phyloP scores from a whole-genome alignment of 1,140 invertebrate genomes.

The Tachypleus tridentatus region DNA sequence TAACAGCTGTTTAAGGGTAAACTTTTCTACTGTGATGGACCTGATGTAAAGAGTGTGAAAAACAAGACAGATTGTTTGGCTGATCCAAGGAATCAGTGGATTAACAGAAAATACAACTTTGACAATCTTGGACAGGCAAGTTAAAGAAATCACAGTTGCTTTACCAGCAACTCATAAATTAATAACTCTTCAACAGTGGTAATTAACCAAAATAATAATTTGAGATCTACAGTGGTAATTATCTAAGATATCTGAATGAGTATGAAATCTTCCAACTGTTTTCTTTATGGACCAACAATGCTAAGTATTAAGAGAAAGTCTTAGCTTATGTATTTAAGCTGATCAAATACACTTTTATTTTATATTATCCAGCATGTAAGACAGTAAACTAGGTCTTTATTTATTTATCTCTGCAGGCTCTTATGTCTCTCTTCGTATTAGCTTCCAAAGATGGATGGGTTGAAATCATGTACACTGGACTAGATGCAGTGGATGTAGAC shows the following conservation, averaged over 20 bases:
- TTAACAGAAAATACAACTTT: slow-evolving; percentile 98
- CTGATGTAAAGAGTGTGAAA: slow-evolving; percentile 55
- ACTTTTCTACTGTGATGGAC: slow-evolving; percentile 61
- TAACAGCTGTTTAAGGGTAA: slow-evolving; percentile 68
- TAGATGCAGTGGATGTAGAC: slow-evolving; percentile 97
- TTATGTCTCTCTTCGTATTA: slow-evolving; percentile 97
- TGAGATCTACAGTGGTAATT: too few relatives aligned
- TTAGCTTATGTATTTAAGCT: too few relatives aligned
- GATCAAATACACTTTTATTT: not conserved
- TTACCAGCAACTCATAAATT: too few relatives aligned
- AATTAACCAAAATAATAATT: too few relatives aligned
- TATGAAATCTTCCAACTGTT: too few relatives aligned
- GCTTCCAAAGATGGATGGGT: slow-evolving; percentile 98
- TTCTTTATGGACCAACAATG: too few relatives aligned
- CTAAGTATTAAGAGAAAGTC: too few relatives aligned
- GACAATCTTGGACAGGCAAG: slow-evolving; percentile 88
- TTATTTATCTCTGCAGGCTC: slow-evolving; percentile 37
- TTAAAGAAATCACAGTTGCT: not conserved
- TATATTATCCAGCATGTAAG: not conserved
- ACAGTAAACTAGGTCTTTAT: too few relatives aligned
- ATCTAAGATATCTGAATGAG: too few relatives aligned
- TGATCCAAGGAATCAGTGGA: slow-evolving; percentile 62
- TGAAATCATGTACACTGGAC: slow-evolving; percentile 98
- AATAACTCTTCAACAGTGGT: too few relatives aligned
- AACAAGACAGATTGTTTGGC: slow-evolving; percentile 79